Conservation (phyloP, 2,888 invertebrate genomes). For the Boloria euphrosyne region DNA sequence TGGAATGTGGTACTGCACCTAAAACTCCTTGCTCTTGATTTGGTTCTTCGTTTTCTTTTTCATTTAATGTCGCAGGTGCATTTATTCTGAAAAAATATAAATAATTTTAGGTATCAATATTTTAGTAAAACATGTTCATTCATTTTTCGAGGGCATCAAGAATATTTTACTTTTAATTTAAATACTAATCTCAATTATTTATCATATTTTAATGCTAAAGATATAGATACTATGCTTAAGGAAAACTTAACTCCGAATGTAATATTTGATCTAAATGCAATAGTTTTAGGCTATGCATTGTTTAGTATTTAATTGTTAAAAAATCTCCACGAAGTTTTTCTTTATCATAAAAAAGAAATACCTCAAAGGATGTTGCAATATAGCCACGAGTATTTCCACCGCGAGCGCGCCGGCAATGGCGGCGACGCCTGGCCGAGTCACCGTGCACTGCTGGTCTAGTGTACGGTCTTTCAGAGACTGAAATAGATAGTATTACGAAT, state of each 20-base stretch:
- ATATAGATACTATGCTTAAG: no score
- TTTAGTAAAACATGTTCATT: no score
- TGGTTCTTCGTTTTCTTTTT: constrained; percentile 56
- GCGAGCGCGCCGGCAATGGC: constrained; percentile 95
- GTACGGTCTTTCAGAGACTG: constrained; percentile 95
- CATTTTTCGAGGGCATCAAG: no score
- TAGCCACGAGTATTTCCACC: constrained; percentile 92
- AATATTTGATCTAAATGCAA: no score
- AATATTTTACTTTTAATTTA: no score
- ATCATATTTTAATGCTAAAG: no score
- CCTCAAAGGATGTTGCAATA: constrained; percentile 92
- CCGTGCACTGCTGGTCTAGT: constrained; percentile 98
- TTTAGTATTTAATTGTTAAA: no score
- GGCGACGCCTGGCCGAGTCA: constrained; percentile 96
- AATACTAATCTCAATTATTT: no score
- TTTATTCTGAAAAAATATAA: constrained; percentile 69
- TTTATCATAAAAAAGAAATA: constrained; percentile 57
- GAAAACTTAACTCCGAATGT: no score
- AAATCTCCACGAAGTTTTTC: no score
- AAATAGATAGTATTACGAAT: constrained; percentile 12
- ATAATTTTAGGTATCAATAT: constrained; percentile 2
- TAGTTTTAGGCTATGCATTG: no score
- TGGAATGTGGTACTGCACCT: constrained; percentile 95
- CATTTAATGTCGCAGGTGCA: constrained; percentile 85
- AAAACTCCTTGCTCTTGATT: constrained; percentile 83